These are phyloP conservation scores for Brachymystax lenok DNA, from an alignment of 2,797 vertebrate species.

Conservation along the genomic window DNA sequence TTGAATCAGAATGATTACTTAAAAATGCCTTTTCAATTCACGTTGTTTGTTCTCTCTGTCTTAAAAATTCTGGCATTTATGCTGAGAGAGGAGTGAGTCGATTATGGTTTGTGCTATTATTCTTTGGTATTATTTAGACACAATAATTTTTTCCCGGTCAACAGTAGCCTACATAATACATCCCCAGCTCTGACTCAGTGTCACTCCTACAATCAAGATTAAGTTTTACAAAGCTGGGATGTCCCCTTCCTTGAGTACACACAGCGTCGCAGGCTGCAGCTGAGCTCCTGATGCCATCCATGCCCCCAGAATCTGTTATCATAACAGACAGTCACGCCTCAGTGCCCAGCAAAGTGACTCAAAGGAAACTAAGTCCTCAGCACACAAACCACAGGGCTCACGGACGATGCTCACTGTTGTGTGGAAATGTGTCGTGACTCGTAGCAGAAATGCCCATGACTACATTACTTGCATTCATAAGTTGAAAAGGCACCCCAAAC, in stretches of 20 bases:
- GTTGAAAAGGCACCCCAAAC: background rate
- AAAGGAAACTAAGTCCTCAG: background rate
- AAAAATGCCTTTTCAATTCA: constrained; percentile 56
- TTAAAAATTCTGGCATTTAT: constrained; percentile 58
- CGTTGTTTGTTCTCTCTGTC: constrained; percentile 50
- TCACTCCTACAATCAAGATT: background rate
- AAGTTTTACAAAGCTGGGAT: background rate
- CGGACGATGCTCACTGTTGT: background rate
- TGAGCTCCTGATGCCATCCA: background rate
- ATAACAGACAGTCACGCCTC: background rate
- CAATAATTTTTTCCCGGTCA: background rate
- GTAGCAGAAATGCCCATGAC: no score
- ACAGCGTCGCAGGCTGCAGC: background rate
- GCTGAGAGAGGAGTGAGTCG: constrained; percentile 51
- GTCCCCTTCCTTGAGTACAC: background rate
- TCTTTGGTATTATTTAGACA: constrained; percentile 10
- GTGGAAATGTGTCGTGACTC: background rate
- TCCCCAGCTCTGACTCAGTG: background rate
- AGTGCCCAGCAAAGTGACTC: background rate
- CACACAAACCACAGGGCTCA: background rate
- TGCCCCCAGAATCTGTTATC: background rate
- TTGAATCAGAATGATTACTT: constrained; percentile 57
- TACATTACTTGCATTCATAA: background rate
- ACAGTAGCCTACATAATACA: constrained; percentile 14
- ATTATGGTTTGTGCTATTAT: constrained; percentile 57